Percentiles rank a stretch among this genome's conserved stretches.
phyloP scores from a whole-genome alignment of 2,113 vertebrate species.

The Vulpes lagopus region DNA sequence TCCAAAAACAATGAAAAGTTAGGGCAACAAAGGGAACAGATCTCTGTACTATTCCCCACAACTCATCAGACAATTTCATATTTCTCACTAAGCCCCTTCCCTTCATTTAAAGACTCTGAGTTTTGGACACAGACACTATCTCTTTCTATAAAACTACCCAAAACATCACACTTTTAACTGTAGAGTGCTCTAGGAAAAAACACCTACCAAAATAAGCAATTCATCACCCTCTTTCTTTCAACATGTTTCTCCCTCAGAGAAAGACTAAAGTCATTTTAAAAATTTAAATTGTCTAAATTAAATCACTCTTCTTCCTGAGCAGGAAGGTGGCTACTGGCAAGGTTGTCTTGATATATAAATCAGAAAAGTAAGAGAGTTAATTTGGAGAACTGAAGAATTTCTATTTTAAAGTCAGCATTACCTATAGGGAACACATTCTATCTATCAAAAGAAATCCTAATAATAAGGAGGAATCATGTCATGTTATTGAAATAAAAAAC shows the following conservation, averaged over 20 bases:
- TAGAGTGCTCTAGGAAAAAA: background rate
- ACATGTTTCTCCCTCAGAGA: conserved; percentile 21
- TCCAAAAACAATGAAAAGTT: background rate
- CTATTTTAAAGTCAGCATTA: conserved; percentile 79
- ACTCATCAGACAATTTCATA: background rate
- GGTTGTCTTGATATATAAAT: conserved; percentile 27
- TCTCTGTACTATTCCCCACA: background rate
- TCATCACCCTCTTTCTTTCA: background rate
- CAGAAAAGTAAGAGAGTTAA: conserved; percentile 70
- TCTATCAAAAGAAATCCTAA: conserved; percentile 82
- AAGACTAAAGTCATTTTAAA: conserved; percentile 54
- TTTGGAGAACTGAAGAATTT: conserved; percentile 63
- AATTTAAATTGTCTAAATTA: conserved; percentile 56
- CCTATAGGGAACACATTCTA: conserved; percentile 69
- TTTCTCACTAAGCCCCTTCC: background rate
- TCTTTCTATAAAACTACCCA: conserved; percentile 6
- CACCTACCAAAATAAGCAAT: conserved; percentile 23
- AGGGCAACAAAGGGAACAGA: background rate
- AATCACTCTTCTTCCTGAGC: conserved; percentile 58
- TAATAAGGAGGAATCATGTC: conserved; percentile 79
- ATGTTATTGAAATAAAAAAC: conserved; percentile 80
- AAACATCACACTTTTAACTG: conserved; percentile 49
- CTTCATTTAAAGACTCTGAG: background rate
- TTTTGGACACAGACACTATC: background rate
- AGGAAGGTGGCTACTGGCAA: conserved; percentile 38